Evolutionary conservation across 2,113 vertebrate species (phyloP).

Genomic region (Tor tambroides): DNA sequence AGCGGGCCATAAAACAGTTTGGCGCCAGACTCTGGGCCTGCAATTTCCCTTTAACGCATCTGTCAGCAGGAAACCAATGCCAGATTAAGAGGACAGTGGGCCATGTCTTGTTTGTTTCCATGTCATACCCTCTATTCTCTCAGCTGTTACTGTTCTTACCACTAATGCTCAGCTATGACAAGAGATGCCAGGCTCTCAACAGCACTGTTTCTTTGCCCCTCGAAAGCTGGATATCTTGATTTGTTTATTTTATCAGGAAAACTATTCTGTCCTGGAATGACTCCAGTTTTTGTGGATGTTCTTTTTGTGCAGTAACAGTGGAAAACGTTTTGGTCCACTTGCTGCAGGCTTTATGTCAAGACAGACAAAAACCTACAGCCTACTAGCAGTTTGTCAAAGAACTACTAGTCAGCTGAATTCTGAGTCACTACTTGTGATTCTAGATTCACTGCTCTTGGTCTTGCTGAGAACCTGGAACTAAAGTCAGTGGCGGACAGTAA

Average conservation of each 20-base stretch:
- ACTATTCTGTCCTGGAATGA: not conserved
- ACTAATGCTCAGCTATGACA: constrained; percentile 31
- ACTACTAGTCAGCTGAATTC: not conserved
- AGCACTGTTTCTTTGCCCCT: not conserved
- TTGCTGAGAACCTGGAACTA: not conserved
- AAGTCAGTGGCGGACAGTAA: not conserved
- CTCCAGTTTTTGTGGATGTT: not conserved
- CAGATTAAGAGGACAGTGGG: constrained; percentile 57
- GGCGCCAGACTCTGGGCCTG: constrained; percentile 57
- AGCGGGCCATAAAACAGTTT: constrained; percentile 57
- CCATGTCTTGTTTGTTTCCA: constrained; percentile 59
- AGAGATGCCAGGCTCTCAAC: constrained; percentile 23
- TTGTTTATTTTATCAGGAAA: not conserved
- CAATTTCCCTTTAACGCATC: constrained; percentile 59
- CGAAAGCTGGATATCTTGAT: not conserved
- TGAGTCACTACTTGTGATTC: not conserved
- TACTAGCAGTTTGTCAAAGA: not conserved
- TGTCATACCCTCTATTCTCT: constrained; percentile 45
- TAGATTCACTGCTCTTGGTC: not conserved
- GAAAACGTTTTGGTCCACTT: not conserved
- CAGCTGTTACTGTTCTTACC: constrained; percentile 49
- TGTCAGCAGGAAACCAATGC: constrained; percentile 59
- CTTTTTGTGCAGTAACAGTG: not conserved
- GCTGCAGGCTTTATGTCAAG: not conserved
- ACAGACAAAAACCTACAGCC: not conserved